phyloP scores from a whole-genome alignment of 2,113 vertebrate species.

The Rhinoderma darwinii region DNA sequence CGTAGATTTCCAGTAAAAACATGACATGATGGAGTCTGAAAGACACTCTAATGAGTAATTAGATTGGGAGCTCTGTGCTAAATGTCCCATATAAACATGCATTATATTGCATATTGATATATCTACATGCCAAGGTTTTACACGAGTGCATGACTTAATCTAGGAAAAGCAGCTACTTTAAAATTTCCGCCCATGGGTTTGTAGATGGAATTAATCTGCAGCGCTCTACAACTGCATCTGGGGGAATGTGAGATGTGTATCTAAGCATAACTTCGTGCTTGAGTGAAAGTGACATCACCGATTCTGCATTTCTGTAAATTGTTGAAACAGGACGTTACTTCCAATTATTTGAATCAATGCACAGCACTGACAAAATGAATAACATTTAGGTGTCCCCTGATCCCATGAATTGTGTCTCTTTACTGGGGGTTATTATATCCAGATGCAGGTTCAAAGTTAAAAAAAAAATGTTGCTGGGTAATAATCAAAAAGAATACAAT shows the following conservation, averaged over 20 bases:
- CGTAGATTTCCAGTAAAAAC: too few relatives aligned
- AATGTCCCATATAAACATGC: neutral
- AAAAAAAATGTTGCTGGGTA: neutral
- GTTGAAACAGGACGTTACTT: neutral
- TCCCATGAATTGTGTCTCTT: neutral
- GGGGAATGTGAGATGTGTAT: slow-evolving; percentile 20
- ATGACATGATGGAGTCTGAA: too few relatives aligned
- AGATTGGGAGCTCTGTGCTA: too few relatives aligned
- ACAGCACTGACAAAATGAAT: slow-evolving; percentile 2
- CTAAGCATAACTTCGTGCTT: neutral
- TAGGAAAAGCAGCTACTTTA: neutral
- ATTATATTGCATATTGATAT: neutral
- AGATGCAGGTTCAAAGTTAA: neutral
- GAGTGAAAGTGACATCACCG: slow-evolving; percentile 23
- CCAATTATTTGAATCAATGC: neutral
- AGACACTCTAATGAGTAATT: too few relatives aligned
- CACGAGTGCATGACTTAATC: neutral
- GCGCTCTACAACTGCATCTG: neutral
- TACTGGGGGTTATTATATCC: neutral
- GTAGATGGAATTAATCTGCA: neutral
- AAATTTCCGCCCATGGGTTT: neutral
- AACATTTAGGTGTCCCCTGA: neutral
- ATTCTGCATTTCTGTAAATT: slow-evolving; percentile 26
- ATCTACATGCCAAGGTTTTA: neutral
- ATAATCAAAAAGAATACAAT: too few relatives aligned